A percentile compares a stretch with the other conserved stretches of the same genome.
phyloP scores from a whole-genome alignment of 1,140 invertebrate genomes.

The Nasonia giraulti region DNA sequence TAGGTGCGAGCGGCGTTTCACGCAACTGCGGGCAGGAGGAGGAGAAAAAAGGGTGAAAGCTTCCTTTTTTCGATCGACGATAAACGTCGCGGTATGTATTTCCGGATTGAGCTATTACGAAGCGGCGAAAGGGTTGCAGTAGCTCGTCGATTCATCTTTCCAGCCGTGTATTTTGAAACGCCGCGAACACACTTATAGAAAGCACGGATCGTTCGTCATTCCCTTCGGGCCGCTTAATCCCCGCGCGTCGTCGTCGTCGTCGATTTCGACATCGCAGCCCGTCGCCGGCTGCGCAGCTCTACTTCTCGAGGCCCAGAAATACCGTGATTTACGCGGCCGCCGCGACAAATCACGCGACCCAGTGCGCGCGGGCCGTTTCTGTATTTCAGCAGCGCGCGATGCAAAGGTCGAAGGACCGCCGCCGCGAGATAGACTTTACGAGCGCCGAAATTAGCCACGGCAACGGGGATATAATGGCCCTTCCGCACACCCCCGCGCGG shows the following conservation, averaged over 20 bases:
- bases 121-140: neutral
- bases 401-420: neutral
- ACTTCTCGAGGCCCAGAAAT: neutral
- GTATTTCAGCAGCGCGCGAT: neutral
- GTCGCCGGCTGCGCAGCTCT: neutral
- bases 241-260: neutral
- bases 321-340: slow-evolving; percentile 36
- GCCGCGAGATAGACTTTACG: slow-evolving; percentile 37
- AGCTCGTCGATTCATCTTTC: neutral
- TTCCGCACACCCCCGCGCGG: neutral
- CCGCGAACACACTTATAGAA: neutral
- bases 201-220: neutral
- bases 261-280: neutral
- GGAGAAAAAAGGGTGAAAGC: neutral
- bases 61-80: neutral
- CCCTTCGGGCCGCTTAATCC: neutral
- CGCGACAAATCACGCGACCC: slow-evolving; percentile 21
- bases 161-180: neutral
- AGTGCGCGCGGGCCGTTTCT: neutral
- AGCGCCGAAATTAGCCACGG: slow-evolving; percentile 44
- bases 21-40: neutral
- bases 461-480: slow-evolving; percentile 25
- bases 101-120: neutral
- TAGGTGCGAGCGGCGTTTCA: neutral
- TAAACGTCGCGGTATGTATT: slow-evolving; percentile 36